Conservation (phyloP, 1,140 invertebrate genomes). For the Diprion similis region DNA sequence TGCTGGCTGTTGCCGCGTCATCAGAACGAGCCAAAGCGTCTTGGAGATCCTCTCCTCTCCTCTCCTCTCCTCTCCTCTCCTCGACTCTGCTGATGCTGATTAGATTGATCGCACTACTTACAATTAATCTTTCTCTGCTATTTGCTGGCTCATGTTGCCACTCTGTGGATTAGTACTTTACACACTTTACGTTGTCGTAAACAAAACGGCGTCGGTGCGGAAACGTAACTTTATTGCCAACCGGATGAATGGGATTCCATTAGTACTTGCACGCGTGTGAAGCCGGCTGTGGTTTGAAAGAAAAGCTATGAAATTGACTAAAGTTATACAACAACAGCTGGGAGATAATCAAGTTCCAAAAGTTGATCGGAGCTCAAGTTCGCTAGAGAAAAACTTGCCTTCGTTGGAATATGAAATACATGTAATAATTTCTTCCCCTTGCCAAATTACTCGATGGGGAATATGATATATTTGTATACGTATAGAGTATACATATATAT, state of each 20-base stretch:
- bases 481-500: no score
- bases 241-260: not conserved
- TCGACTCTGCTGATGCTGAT: not conserved
- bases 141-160: slow-evolving; percentile 1
- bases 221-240: slow-evolving; percentile 2
- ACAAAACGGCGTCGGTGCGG: not conserved
- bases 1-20: not conserved
- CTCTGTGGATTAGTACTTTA: not conserved
- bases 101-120: not conserved
- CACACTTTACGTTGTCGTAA: not conserved
- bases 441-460: no score
- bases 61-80: not conserved
- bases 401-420: no score
- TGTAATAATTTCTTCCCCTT: no score
- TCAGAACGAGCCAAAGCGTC: not conserved
- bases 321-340: no score
- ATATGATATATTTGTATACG: no score
- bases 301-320: no score
- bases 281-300: no score
- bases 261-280: not conserved
- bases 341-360: no score
- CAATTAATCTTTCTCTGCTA: not conserved
- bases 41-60: not conserved
- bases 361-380: no score
- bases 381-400: no score